Evolutionary conservation across 2,113 vertebrate genomes (phyloP).

Genomic region (Pseudois nayaur): DNA sequence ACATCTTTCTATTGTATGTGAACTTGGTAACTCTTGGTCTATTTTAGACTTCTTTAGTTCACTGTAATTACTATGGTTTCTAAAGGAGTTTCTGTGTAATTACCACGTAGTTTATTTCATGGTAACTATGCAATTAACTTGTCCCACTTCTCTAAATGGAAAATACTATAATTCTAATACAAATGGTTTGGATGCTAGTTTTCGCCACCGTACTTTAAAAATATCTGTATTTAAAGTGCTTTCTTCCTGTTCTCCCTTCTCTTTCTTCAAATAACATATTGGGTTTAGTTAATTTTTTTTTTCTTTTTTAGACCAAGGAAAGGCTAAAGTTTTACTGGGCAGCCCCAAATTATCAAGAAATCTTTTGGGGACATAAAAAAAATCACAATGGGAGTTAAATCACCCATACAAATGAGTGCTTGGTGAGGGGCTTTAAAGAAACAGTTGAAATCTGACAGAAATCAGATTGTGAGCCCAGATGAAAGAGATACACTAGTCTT

Average conservation of each 20-base stretch:
- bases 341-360: neutral
- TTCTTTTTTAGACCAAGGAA: constrained; percentile 42
- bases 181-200: constrained; percentile 36
- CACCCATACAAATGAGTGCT: neutral
- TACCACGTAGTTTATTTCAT: constrained; percentile 66
- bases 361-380: neutral
- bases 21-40: constrained; percentile 52
- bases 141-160: constrained; percentile 69
- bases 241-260: constrained; percentile 12
- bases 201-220: constrained; percentile 47
- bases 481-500: neutral
- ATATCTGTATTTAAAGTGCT: constrained; percentile 31
- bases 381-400: neutral
- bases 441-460: neutral
- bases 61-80: constrained; percentile 71
- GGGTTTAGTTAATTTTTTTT: constrained; percentile 34
- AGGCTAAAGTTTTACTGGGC: neutral
- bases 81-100: constrained; percentile 71
- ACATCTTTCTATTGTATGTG: neutral
- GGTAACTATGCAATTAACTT: constrained; percentile 79
- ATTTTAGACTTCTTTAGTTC: constrained; percentile 61
- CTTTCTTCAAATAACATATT: constrained; percentile 12
- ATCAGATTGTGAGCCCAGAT: neutral
- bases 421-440: neutral
- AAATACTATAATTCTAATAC: constrained; percentile 69